Evolutionary conservation across 1,140 invertebrate genomes (phyloP).

Genomic region (Megathymus violae): DNA sequence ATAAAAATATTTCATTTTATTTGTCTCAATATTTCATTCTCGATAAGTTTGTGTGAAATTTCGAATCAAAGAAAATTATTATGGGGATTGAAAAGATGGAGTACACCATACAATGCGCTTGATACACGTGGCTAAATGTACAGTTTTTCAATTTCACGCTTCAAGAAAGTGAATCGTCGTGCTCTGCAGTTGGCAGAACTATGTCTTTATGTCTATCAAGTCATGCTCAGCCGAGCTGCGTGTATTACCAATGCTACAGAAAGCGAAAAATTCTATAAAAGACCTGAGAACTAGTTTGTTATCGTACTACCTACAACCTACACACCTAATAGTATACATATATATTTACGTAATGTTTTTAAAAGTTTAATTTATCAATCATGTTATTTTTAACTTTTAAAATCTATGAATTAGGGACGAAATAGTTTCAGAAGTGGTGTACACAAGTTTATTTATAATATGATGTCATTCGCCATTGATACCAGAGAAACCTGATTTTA

Average conservation of each 20-base stretch:
- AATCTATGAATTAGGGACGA: too few species aligned
- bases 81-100: conserved; percentile 30
- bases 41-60: conserved; percentile 20
- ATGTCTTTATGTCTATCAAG: neutral
- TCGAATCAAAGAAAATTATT: conserved; percentile 2
- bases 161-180: conserved; percentile 27
- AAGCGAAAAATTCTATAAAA: neutral
- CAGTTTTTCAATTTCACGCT: conserved; percentile 31
- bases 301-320: too few species aligned
- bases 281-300: neutral
- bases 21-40: neutral
- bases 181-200: conserved; percentile 1
- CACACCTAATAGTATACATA: too few species aligned
- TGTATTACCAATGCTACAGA: neutral
- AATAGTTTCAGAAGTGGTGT: too few species aligned
- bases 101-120: conserved; percentile 15
- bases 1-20: conserved; percentile 20
- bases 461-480: neutral
- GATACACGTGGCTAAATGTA: conserved; percentile 24
- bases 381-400: too few species aligned
- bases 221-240: neutral
- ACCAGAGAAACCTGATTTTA: neutral
- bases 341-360: too few species aligned
- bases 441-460: neutral
- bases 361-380: too few species aligned